Evolutionary conservation across 1,140 invertebrate species (phyloP).

Genomic region (Heliconius congener): DNA sequence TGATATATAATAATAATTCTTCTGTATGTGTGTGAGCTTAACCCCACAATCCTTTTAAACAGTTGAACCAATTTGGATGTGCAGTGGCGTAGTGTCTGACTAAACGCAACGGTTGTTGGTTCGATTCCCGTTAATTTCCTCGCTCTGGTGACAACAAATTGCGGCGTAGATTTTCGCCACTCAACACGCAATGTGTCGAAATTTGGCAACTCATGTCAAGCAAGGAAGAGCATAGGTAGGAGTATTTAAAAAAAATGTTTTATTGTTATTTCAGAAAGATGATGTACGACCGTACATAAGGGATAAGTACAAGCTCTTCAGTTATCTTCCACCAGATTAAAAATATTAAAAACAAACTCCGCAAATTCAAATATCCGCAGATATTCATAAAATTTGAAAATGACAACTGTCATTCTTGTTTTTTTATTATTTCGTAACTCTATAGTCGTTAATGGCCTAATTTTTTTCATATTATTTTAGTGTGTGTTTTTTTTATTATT

Average conservation of each 20-base stretch:
- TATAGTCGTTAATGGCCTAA: conserved; percentile 1
- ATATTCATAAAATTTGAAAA: conserved; percentile 1
- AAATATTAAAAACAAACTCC: not conserved
- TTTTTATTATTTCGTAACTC: not conserved
- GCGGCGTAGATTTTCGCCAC: no score
- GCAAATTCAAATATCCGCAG: not conserved
- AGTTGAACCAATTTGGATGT: no score
- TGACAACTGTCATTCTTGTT: not conserved
- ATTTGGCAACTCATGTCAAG: no score
- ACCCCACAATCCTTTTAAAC: no score
- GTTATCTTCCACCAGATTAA: conserved; percentile 93
- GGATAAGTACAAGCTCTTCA: conserved; percentile 93
- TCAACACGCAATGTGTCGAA: no score
- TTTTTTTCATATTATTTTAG: not conserved
- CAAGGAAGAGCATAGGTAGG: no score
- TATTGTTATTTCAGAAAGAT: conserved; percentile 86
- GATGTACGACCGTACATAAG: conserved; percentile 95
- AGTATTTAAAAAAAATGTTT: no score
- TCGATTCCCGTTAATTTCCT: no score
- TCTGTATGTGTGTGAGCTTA: no score
- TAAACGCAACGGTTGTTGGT: no score
- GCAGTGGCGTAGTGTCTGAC: no score
- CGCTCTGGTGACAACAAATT: no score
- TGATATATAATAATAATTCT: not conserved
- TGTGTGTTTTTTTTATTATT: not conserved